Evolutionary conservation across 2,113 vertebrate genomes (phyloP).

Genomic region (Ochotona princeps): DNA sequence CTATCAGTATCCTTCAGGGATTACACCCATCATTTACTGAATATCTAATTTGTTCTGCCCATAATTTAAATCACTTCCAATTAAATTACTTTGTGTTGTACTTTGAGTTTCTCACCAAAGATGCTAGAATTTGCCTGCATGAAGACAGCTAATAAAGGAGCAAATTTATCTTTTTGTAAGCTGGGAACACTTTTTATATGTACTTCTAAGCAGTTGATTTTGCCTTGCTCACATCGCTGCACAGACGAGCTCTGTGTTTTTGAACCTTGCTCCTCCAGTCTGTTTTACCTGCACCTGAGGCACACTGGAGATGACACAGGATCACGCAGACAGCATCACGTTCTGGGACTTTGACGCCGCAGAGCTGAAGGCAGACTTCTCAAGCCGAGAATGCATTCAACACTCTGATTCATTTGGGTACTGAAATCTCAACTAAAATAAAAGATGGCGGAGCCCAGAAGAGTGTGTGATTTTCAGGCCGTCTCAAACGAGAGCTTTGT

Average conservation of each 20-base stretch:
- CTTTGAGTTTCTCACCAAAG: conserved; percentile 29
- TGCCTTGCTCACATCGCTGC: background rate
- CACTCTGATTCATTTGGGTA: background rate
- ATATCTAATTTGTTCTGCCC: conserved; percentile 39
- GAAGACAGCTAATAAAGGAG: background rate
- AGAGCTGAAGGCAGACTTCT: background rate
- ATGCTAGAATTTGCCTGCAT: background rate
- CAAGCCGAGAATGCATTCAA: background rate
- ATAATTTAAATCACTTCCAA: conserved; percentile 65
- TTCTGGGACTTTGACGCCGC: rapidly evolving
- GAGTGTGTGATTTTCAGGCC: background rate
- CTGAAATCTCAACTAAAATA: background rate
- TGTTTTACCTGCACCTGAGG: rapidly evolving
- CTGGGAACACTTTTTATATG: background rate
- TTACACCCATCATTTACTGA: conserved; percentile 67
- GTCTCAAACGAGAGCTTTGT: background rate
- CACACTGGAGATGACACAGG: rapidly evolving
- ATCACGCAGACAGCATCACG: too few relatives aligned
- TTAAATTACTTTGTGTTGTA: conserved; percentile 52
- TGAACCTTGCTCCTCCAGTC: background rate
- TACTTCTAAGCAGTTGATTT: background rate
- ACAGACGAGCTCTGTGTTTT: rapidly evolving
- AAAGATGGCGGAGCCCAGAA: background rate
- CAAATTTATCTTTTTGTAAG: conserved; percentile 4
- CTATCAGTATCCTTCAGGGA: conserved; percentile 60